Conservation (phyloP, 2,113 vertebrate species). For the Colistium nudipinnis region DNA sequence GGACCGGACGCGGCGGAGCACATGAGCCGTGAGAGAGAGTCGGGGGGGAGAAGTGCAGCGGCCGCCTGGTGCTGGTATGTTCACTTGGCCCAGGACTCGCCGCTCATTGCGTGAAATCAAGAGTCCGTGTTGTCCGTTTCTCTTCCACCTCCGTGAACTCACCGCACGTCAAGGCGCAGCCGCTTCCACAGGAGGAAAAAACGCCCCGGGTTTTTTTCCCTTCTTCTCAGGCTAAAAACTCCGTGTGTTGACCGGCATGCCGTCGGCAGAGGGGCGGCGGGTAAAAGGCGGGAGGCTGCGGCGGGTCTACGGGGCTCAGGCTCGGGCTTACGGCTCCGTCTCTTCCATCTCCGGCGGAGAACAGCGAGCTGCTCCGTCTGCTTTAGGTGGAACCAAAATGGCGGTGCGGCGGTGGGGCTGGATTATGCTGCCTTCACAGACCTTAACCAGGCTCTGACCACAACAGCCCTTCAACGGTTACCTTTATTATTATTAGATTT, state of each 20-base stretch:
- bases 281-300: too few relatives aligned
- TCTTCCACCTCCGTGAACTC: slow-evolving; percentile 53
- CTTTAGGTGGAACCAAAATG: slow-evolving; percentile 91
- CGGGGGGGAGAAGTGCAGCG: background rate
- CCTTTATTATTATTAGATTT: too few relatives aligned
- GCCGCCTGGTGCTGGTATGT: too few relatives aligned
- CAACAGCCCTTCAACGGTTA: accelerated
- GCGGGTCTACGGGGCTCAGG: too few relatives aligned
- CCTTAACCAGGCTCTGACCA: slow-evolving; percentile 36
- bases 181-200: slow-evolving; percentile 54
- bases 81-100: slow-evolving; percentile 24
- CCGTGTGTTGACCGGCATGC: too few relatives aligned
- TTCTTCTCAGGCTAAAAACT: too few relatives aligned
- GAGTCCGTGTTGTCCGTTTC: slow-evolving; percentile 47
- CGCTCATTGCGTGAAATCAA: slow-evolving; percentile 18
- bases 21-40: slow-evolving; percentile 20
- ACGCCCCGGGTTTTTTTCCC: slow-evolving; percentile 25
- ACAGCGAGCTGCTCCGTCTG: slow-evolving; percentile 66
- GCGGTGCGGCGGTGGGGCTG: slow-evolving; percentile 82
- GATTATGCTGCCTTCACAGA: slow-evolving; percentile 70
- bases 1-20: slow-evolving; percentile 63
- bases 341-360: slow-evolving; percentile 75
- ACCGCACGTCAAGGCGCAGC: slow-evolving; percentile 42
- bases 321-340: slow-evolving; percentile 75
- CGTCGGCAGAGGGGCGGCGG: too few relatives aligned